These are phyloP conservation scores for Oryzias celebensis DNA, from an alignment of 2,113 vertebrate species.

Conservation along the genomic window DNA sequence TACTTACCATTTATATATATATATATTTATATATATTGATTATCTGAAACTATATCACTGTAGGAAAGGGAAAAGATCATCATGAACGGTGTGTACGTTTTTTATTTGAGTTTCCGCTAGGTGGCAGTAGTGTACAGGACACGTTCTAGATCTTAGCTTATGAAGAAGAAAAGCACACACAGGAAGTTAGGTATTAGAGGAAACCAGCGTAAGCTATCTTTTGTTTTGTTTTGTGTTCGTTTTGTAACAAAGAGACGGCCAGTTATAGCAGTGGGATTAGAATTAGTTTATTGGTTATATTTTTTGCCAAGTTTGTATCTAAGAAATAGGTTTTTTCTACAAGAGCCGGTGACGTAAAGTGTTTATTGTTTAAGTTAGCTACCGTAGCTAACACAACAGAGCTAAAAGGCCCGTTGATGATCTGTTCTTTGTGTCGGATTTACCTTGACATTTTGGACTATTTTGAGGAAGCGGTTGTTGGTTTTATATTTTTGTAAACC, in stretches of 20 bases:
- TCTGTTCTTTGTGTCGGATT: conserved; percentile 42
- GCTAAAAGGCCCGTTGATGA: conserved; percentile 63
- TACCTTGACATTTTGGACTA: background rate
- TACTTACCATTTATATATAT: background rate
- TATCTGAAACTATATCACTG: too few relatives aligned
- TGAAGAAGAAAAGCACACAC: conserved; percentile 58
- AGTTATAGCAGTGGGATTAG: background rate
- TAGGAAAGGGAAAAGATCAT: too few relatives aligned
- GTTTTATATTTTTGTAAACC: background rate
- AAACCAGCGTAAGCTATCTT: conserved; percentile 55
- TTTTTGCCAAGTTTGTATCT: background rate
- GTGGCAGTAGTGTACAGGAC: conserved; percentile 9
- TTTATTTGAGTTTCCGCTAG: conserved; percentile 17
- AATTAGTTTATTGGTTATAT: background rate
- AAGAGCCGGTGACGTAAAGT: conserved; percentile 15
- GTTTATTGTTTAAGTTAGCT: conserved; percentile 27
- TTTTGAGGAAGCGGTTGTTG: background rate
- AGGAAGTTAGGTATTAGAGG: conserved; percentile 61
- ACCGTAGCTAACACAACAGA: conserved; percentile 52
- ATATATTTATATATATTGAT: background rate
- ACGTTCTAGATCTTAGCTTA: background rate
- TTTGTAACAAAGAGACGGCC: conserved; percentile 8
- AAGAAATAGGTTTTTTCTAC: background rate
- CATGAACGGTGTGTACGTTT: too few relatives aligned
- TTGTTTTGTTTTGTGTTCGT: conserved; percentile 70